Evolutionary conservation across 2,888 invertebrate species (phyloP).

Genomic region (Hirudinaria manillensis): DNA sequence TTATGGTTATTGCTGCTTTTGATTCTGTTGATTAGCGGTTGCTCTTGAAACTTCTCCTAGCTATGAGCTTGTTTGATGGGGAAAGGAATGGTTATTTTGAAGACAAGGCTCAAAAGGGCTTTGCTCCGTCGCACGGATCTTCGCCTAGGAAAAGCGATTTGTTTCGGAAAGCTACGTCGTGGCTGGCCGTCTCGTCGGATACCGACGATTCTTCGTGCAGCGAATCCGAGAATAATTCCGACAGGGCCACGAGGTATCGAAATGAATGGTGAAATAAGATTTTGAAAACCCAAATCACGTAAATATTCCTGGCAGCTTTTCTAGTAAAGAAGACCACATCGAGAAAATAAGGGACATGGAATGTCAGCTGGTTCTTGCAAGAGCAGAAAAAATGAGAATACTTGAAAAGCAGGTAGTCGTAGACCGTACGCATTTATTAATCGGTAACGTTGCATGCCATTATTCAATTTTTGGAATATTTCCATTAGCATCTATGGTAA

Average conservation of each 20-base stretch:
- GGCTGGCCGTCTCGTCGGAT: conserved; percentile 27
- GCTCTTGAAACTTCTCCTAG: not conserved
- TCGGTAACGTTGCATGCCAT: not conserved
- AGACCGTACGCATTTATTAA: not conserved
- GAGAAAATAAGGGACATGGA: conserved; percentile 34
- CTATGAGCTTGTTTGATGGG: not conserved
- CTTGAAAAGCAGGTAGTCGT: conserved; percentile 25
- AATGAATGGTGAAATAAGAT: too few species aligned
- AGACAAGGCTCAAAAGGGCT: too few species aligned
- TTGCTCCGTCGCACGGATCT: too few species aligned
- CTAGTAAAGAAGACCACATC: conserved; percentile 28
- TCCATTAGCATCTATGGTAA: too few species aligned
- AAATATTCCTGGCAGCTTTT: conserved; percentile 14
- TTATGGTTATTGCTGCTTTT: too few species aligned
- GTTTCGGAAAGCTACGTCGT: conserved; percentile 9
- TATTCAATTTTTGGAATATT: not conserved
- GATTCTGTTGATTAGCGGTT: too few species aligned
- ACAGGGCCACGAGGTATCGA: conserved; percentile 20
- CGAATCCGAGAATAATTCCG: conserved; percentile 25
- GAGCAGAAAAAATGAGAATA: conserved; percentile 30
- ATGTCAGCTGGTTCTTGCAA: conserved; percentile 31
- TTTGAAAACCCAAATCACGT: too few species aligned
- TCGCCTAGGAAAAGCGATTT: not conserved
- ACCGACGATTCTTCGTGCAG: conserved; percentile 28
- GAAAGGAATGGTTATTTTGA: not conserved